Evolutionary conservation across 2,113 vertebrate species (phyloP).

Genomic region (Calyptommatus sinebrachiatus): DNA sequence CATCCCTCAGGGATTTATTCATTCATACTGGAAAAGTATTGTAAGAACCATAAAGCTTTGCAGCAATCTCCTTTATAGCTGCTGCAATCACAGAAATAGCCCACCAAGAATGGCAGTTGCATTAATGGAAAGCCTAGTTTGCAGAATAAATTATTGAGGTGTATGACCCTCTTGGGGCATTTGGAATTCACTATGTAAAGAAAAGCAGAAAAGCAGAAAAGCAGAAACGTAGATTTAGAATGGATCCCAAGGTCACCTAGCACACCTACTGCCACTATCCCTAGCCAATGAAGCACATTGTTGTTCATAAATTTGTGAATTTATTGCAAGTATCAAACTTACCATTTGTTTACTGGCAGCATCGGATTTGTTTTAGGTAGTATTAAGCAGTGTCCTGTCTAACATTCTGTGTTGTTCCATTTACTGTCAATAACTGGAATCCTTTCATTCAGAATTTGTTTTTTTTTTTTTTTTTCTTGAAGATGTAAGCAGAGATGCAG

Average conservation of each 20-base stretch:
- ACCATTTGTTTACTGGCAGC: neutral
- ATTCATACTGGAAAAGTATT: neutral
- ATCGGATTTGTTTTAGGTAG: neutral
- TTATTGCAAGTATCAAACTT: neutral
- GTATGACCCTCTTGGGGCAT: neutral
- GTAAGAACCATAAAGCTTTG: neutral
- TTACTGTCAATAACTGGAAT: neutral
- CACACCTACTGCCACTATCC: neutral
- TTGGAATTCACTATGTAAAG: neutral
- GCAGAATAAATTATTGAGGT: neutral
- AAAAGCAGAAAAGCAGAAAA: neutral
- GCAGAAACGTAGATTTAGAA: neutral
- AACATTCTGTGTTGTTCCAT: neutral
- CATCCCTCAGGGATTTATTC: neutral
- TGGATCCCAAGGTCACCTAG: neutral
- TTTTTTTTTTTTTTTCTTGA: too few relatives aligned
- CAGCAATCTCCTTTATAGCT: neutral
- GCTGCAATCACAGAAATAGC: neutral
- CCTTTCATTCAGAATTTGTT: neutral
- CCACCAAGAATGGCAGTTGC: neutral
- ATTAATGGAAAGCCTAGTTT: neutral
- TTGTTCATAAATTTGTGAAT: neutral
- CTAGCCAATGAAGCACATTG: neutral
- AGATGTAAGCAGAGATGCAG: too few relatives aligned
- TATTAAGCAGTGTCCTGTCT: neutral